These are phyloP conservation scores for Thysanoteuthis rhombus DNA, from an alignment of 2,888 invertebrate genomes.

Conservation along the genomic window DNA sequence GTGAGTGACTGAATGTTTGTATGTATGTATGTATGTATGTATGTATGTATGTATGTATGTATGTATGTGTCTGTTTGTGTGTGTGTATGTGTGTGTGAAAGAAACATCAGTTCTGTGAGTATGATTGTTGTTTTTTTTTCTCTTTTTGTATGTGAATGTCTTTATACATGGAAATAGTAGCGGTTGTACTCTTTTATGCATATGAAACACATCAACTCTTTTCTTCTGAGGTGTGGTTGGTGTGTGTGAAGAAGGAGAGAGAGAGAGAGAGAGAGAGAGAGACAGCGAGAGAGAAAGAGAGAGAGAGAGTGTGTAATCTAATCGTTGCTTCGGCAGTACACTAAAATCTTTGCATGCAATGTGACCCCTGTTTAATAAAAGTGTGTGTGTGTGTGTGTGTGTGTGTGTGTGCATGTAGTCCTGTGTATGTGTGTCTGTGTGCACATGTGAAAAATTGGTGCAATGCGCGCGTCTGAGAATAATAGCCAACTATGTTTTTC, in stretches of 20 bases:
- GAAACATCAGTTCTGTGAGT: neutral
- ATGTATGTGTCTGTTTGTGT: too few species aligned
- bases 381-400: neutral
- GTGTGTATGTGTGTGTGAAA: neutral
- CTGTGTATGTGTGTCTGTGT: neutral
- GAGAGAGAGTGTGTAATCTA: too few species aligned
- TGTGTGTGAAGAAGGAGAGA: neutral
- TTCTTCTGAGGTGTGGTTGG: neutral
- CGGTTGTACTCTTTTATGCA: neutral
- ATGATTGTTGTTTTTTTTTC: neutral
- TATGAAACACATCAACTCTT: neutral
- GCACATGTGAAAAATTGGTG: too few species aligned
- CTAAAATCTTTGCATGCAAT: neutral
- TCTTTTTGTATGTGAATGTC: too few species aligned
- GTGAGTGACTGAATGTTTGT: neutral
- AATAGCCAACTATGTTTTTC: too few species aligned
- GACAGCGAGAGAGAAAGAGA: too few species aligned
- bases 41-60: too few species aligned
- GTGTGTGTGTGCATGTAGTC: neutral
- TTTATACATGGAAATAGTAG: neutral
- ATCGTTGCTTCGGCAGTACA: too few species aligned
- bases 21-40: too few species aligned
- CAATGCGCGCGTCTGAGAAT: too few species aligned
- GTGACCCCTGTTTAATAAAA: too few species aligned
- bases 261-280: too few species aligned